Evolutionary conservation across 2,888 invertebrate genomes (phyloP).

Genomic region (Gasteruption jaculator): DNA sequence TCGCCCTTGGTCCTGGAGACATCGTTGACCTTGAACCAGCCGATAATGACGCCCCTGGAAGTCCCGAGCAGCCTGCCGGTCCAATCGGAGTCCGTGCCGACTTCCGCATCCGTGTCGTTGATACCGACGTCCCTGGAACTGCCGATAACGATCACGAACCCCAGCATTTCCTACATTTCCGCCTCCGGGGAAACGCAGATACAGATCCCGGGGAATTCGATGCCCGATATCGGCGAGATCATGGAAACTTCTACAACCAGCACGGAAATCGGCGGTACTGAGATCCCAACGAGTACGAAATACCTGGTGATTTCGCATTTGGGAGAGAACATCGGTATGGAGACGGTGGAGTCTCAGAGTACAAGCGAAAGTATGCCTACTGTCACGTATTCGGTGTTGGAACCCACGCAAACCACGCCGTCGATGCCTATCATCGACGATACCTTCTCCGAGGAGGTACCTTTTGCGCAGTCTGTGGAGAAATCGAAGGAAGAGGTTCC

Average conservation of each 20-base stretch:
- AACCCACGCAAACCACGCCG: slow-evolving; percentile 40
- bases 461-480: slow-evolving; percentile 27
- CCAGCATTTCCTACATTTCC: slow-evolving; percentile 56
- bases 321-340: slow-evolving; percentile 30
- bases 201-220: slow-evolving; percentile 39
- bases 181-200: slow-evolving; percentile 31
- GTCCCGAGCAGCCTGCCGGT: slow-evolving; percentile 58
- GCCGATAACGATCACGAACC: slow-evolving; percentile 74
- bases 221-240: slow-evolving; percentile 44
- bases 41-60: slow-evolving; percentile 79
- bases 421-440: slow-evolving; percentile 50
- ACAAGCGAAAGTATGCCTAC: slow-evolving; percentile 26
- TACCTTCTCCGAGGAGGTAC: slow-evolving; percentile 33
- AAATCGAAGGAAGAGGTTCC: slow-evolving; percentile 25
- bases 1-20: slow-evolving; percentile 69
- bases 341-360: slow-evolving; percentile 25
- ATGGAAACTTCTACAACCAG: slow-evolving; percentile 28
- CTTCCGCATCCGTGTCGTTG: slow-evolving; percentile 49
- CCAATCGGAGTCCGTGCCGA: slow-evolving; percentile 44
- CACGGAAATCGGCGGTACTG: slow-evolving; percentile 22
- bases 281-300: slow-evolving; percentile 33
- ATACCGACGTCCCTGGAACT: slow-evolving; percentile 69
- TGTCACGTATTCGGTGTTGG: slow-evolving; percentile 39
- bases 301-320: slow-evolving; percentile 37
- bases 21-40: slow-evolving; percentile 69